Conservation (phyloP, 2,797 vertebrate species). For the Anomalospiza imberbis region DNA sequence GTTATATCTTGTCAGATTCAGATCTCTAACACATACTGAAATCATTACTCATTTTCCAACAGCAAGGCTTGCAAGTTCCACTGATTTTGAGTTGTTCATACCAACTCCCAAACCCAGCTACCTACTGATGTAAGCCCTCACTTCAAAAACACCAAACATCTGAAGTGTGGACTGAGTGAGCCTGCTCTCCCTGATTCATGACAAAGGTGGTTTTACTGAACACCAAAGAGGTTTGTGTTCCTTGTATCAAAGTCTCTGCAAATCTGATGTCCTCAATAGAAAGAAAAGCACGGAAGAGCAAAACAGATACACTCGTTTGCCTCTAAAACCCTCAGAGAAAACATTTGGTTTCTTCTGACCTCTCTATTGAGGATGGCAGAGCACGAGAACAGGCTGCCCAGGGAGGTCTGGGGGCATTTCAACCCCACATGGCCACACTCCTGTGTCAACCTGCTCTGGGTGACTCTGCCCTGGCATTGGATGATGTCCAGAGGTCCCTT, state of each 20-base stretch:
- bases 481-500: not conserved
- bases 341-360: not conserved
- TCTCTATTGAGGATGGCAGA: not conserved
- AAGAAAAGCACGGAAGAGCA: not conserved
- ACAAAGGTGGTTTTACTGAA: not conserved
- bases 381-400: not conserved
- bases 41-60: not conserved
- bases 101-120: not conserved
- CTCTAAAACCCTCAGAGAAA: not conserved
- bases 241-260: not conserved
- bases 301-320: not conserved
- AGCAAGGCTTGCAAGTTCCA: not conserved
- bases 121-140: not conserved
- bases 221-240: not conserved
- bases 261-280: not conserved
- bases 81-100: not conserved
- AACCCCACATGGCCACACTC: not conserved
- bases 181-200: accelerated
- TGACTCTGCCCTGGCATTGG: not conserved
- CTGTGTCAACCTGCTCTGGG: not conserved
- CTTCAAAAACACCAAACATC: not conserved
- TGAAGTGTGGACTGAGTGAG: not conserved
- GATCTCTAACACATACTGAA: not conserved
- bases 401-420: not conserved
- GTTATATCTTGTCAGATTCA: not conserved